Evolutionary conservation across 1,140 invertebrate genomes (phyloP), one percentile per base, ranked within the genome.

Genomic region (Meloidogyne exigua): DNA sequence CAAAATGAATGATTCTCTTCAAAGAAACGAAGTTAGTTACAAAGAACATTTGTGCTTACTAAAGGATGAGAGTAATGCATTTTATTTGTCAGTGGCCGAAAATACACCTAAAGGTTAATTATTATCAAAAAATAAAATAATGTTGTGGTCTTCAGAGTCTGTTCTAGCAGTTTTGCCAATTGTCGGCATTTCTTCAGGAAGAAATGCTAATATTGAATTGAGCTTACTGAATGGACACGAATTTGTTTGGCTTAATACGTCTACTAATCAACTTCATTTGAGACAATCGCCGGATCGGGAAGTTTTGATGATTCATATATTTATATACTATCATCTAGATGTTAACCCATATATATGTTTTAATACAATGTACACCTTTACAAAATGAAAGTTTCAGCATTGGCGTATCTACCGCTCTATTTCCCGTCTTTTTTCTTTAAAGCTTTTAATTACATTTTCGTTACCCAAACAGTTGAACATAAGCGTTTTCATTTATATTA

Each of bases 401-500:
- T 64, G 80, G 2, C 13, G 18, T 1, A 75, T 65, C 76, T 21
- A 36, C 10, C 7, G 10, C 23, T 77, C 4, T 28, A 76, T 44
- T 28, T 21, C 3, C 21, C 0, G 32, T 0, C 32, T 21, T 18
- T 11, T 25, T 72, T 64, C 13, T 11, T 21, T 76, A 18, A 18
- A 49, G 18, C 3, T 18, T 49, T 75, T 32, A 18, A 36, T 13
- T 10, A 12, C 12, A n/a, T 36, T 15, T n/a, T 57, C 10, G 0
- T 26, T 0, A 42, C n/a, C 23, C 75, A 32, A 32, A 73, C 36
- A 79, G 77, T 28, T 83, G 70, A 84, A 84, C 68, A 84, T 84
- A 62, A 78, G 71, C 18, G 75, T 80, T 13, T 84, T 84, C 36
- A 76, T 96, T 26, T 94, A 93, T 1, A 93, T 96, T 73, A 93